Conservation (phyloP, 2,113 vertebrate species). For the Protobothrops mucrosquamatus region DNA sequence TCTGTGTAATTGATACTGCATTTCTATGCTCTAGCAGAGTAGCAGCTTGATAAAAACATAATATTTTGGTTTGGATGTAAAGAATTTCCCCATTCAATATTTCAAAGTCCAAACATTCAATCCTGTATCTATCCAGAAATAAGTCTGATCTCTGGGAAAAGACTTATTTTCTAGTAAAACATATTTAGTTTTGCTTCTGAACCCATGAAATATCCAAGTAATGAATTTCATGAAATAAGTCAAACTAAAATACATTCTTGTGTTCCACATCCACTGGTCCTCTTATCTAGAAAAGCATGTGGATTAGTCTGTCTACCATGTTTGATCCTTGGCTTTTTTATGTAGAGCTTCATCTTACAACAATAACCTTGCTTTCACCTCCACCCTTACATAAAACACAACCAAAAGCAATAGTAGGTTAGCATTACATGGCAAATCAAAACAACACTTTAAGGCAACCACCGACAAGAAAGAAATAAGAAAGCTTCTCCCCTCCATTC, state of each 20-base stretch:
- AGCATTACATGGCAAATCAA: constrained; percentile 27
- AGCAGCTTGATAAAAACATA: not conserved
- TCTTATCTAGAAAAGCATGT: not conserved
- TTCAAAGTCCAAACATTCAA: not conserved
- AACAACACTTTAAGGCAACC: not conserved
- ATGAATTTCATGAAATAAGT: not conserved
- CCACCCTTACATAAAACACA: constrained; percentile 24
- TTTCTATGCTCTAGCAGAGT: not conserved
- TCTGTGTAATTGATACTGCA: not conserved
- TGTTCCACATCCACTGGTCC: constrained; percentile 17
- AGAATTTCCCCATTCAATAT: not conserved
- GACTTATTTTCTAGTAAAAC: not conserved
- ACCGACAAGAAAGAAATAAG: constrained; percentile 42
- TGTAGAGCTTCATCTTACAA: not conserved
- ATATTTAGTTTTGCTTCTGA: not conserved
- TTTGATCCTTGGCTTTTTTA: constrained; percentile 4
- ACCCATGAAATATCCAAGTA: not conserved
- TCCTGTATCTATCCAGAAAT: not conserved
- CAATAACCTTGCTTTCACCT: constrained; percentile 17
- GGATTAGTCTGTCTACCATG: not conserved
- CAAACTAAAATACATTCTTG: not conserved
- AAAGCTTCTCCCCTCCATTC: not conserved
- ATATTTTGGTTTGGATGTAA: not conserved
- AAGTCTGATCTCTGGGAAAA: not conserved
- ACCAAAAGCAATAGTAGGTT: constrained; percentile 49